Percentiles rank a stretch among this genome's conserved stretches.
Evolutionary conservation across 2,113 vertebrate genomes (phyloP).

Genomic region (Oostethus manadensis): DNA sequence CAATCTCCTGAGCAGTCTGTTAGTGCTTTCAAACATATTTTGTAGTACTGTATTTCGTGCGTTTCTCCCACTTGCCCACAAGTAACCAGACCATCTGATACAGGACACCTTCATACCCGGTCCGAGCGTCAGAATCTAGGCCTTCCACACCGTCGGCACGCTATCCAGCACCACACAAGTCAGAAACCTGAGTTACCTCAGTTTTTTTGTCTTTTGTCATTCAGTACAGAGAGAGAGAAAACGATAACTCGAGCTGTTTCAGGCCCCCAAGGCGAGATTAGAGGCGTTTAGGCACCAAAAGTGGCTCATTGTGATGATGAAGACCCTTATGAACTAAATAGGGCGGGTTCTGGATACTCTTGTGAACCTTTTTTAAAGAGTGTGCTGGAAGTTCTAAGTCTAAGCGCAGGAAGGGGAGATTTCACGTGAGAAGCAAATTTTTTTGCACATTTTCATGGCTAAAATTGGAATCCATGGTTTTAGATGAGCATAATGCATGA

Average conservation of each 20-base stretch:
- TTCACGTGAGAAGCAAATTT: background rate
- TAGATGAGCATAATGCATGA: too few species aligned
- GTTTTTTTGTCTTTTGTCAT: slow-evolving; percentile 58
- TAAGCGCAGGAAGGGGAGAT: too few species aligned
- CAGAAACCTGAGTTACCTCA: slow-evolving; percentile 58
- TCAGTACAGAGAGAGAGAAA: slow-evolving; percentile 34
- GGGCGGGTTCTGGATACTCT: slow-evolving; percentile 18
- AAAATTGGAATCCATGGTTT: background rate
- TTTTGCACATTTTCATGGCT: background rate
- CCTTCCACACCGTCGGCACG: slow-evolving; percentile 26
- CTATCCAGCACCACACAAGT: slow-evolving; percentile 40
- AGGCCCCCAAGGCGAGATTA: slow-evolving; percentile 56
- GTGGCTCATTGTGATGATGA: slow-evolving; percentile 26
- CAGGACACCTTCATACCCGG: slow-evolving; percentile 42
- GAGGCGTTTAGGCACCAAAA: slow-evolving; percentile 30
- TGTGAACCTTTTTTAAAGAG: slow-evolving; percentile 10
- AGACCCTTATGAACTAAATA: slow-evolving; percentile 23
- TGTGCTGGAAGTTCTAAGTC: background rate
- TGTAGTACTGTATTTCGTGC: background rate
- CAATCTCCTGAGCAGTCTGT: background rate
- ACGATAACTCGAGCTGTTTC: slow-evolving; percentile 49
- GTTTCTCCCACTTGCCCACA: slow-evolving; percentile 7
- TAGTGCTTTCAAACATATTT: background rate
- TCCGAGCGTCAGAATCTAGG: slow-evolving; percentile 50
- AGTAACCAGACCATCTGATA: slow-evolving; percentile 60